Evolutionary conservation across 2,113 vertebrate genomes (phyloP).

Genomic region (Hemichromis elongatus): DNA sequence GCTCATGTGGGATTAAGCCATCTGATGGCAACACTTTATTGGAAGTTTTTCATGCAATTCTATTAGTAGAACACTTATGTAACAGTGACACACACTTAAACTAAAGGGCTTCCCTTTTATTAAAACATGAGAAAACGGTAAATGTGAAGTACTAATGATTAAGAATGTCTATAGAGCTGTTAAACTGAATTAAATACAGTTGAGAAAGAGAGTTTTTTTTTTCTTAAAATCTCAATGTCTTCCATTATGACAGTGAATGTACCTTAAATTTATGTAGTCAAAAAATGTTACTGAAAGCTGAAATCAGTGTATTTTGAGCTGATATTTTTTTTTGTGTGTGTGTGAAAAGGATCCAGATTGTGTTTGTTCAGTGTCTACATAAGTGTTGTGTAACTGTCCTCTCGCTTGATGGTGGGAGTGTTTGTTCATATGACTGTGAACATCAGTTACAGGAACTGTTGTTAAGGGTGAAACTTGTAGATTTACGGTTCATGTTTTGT

Average conservation of each 20-base stretch:
- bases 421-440: conserved; percentile 19
- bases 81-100: neutral
- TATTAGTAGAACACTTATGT: neutral
- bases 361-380: neutral
- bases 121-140: neutral
- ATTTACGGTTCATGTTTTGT: neutral
- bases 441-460: conserved; percentile 23
- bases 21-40: neutral
- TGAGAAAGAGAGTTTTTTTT: neutral
- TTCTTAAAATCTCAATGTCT: neutral
- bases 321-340: neutral
- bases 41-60: neutral
- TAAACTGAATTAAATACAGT: neutral
- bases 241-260: conserved; percentile 38
- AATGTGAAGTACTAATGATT: neutral
- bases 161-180: neutral
- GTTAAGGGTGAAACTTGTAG: neutral
- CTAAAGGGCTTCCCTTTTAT: neutral
- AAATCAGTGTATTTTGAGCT: neutral
- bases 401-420: neutral
- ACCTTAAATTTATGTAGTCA: neutral
- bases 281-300: neutral
- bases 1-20: neutral
- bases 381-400: conserved; percentile 6
- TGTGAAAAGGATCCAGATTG: neutral